phyloP scores from a whole-genome alignment of 2,888 invertebrate genomes.

The Kryphioiulus occultus region DNA sequence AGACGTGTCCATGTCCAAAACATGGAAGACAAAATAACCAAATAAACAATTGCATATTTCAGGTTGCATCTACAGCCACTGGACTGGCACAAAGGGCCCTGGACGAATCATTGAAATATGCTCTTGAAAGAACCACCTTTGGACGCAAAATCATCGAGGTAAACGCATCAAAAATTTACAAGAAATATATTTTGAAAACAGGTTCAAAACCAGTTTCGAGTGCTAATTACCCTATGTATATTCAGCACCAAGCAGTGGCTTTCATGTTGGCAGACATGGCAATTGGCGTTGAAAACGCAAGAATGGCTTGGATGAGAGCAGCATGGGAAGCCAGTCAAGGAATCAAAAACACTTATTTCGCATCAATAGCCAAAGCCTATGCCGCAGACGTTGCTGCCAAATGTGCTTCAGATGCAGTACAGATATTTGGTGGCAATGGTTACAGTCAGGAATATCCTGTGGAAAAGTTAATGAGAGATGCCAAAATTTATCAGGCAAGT shows the following conservation, averaged over 20 bases:
- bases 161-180: constrained; percentile 48
- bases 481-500: constrained; percentile 88
- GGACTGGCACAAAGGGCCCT: constrained; percentile 90
- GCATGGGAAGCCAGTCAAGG: constrained; percentile 93
- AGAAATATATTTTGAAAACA: neutral
- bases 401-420: constrained; percentile 90
- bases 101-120: constrained; percentile 91
- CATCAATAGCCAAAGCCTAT: constrained; percentile 93
- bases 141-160: constrained; percentile 71
- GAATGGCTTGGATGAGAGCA: constrained; percentile 83
- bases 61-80: constrained; percentile 86
- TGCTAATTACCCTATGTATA: constrained; percentile 42
- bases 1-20: too few species aligned
- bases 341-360: constrained; percentile 79
- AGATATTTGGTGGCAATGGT: constrained; percentile 73
- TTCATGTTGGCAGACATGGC: constrained; percentile 97
- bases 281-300: constrained; percentile 84
- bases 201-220: too few species aligned
- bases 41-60: neutral
- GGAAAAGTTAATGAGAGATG: constrained; percentile 98
- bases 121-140: constrained; percentile 92
- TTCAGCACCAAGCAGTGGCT: constrained; percentile 78
- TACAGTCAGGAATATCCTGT: constrained; percentile 98
- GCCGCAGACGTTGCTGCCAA: constrained; percentile 96
- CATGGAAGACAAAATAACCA: neutral